These are phyloP conservation scores for Cyphomyrus discorhynchus DNA, from an alignment of 2,113 vertebrate genomes.

Conservation along the genomic window DNA sequence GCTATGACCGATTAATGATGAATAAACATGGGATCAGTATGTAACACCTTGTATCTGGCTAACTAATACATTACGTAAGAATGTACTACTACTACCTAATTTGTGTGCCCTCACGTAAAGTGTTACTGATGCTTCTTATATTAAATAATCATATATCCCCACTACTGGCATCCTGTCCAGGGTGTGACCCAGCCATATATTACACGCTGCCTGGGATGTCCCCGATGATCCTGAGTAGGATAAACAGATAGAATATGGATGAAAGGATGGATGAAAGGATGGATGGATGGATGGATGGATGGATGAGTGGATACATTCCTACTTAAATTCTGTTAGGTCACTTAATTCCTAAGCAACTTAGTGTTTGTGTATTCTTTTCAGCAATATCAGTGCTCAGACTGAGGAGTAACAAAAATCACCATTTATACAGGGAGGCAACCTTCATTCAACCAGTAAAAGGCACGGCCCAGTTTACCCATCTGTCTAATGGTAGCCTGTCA, in stretches of 20 bases:
- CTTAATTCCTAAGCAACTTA: not conserved
- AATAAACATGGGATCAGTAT: not conserved
- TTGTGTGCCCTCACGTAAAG: not conserved
- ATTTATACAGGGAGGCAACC: not conserved
- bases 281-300: not conserved
- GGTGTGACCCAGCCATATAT: not conserved
- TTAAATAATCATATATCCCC: not conserved
- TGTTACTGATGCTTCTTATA: not conserved
- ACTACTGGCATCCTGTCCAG: not conserved
- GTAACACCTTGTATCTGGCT: not conserved
- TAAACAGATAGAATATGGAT: not conserved
- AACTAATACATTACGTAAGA: not conserved
- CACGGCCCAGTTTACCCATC: not conserved
- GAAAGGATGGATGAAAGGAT: not conserved
- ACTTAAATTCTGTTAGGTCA: not conserved
- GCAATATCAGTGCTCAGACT: not conserved
- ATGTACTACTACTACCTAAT: not conserved
- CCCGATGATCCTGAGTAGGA: not conserved
- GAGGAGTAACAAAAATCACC: not conserved
- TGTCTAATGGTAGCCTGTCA: slow-evolving; percentile 3
- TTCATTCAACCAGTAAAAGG: not conserved
- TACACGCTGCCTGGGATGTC: not conserved
- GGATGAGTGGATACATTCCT: not conserved
- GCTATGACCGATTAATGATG: not conserved
- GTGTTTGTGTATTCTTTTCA: not conserved